Evolutionary conservation across 92 coral and sea anemone genomes (phyloP).

Genomic region (Montipora capitata): DNA sequence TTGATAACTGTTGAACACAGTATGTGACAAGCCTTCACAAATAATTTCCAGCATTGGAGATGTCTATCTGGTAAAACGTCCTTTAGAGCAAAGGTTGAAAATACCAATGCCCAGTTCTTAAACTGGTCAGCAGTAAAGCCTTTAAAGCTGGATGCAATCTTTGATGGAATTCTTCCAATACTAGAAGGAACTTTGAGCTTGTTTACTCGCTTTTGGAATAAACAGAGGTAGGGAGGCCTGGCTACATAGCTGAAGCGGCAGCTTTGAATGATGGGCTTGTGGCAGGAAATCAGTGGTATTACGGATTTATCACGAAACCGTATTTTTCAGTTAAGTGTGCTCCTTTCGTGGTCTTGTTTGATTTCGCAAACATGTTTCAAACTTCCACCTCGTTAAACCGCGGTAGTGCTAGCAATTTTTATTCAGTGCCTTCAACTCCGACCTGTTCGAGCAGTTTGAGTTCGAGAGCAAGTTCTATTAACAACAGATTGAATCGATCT

Average conservation of each 20-base stretch:
- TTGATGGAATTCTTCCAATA: conserved; percentile 53
- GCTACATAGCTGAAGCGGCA: conserved; percentile 13
- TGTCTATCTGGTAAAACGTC: conserved; percentile 50
- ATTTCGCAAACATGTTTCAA: neutral
- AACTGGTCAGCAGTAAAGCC: conserved; percentile 76
- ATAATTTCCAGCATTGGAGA: conserved; percentile 64
- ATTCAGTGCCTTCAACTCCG: neutral
- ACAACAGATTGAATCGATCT: neutral
- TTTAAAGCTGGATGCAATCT: conserved; percentile 67
- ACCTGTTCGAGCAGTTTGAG: neutral
- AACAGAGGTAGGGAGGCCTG: neutral
- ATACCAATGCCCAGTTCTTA: conserved; percentile 64
- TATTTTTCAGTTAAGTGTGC: no score
- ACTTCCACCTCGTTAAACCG: neutral
- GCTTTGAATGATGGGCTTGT: conserved; percentile 1
- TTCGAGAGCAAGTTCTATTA: neutral
- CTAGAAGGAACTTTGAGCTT: conserved; percentile 48
- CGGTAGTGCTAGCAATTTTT: neutral
- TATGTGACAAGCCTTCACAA: conserved; percentile 67
- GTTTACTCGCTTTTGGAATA: conserved; percentile 30
- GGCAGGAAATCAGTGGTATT: neutral
- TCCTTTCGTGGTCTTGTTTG: neutral
- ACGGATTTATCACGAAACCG: no score
- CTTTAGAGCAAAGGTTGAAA: conserved; percentile 64
- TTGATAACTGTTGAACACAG: conserved; percentile 49